A percentile compares a stretch with the other conserved stretches of the same genome.
Conservation (phyloP, 2,113 vertebrate genomes). For the Xiphophorus maculatus region DNA sequence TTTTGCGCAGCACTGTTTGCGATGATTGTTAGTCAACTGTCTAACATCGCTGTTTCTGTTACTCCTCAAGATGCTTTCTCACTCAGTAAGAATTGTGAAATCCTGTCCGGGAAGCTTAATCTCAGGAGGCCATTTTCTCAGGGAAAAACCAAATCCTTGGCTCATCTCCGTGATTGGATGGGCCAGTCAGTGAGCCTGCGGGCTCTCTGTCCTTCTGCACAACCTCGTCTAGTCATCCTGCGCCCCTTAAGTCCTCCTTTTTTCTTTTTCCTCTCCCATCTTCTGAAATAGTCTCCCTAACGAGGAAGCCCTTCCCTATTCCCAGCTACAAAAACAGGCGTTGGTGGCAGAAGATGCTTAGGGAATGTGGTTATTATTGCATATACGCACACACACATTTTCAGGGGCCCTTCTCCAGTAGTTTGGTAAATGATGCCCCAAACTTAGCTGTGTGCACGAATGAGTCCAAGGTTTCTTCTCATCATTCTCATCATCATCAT, state of each 20-base stretch:
- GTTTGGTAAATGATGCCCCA: constrained; percentile 84
- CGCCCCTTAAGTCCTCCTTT: constrained; percentile 47
- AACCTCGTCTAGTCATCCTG: constrained; percentile 63
- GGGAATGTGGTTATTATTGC: constrained; percentile 85
- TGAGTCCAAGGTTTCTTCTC: constrained; percentile 79
- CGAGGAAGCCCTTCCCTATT: constrained; percentile 78
- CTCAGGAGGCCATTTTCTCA: constrained; percentile 48
- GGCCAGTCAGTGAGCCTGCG: constrained; percentile 26
- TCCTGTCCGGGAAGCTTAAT: constrained; percentile 37
- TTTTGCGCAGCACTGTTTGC: not conserved
- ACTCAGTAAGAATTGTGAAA: constrained; percentile 50
- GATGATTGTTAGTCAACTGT: not conserved
- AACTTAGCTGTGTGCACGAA: constrained; percentile 79
- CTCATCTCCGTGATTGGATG: constrained; percentile 45
- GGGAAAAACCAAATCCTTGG: constrained; percentile 38
- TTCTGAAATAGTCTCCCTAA: constrained; percentile 80
- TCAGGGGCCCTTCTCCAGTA: constrained; percentile 75
- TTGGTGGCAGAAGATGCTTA: constrained; percentile 81
- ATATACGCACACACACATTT: constrained; percentile 55
- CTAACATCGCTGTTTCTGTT: constrained; percentile 12
- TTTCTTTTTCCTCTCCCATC: constrained; percentile 54
- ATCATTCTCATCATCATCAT: constrained; percentile 75
- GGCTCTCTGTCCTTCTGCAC: constrained; percentile 45
- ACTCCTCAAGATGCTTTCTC: constrained; percentile 17
- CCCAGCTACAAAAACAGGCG: constrained; percentile 84